Conservation (phyloP, 2,797 vertebrate genomes). For the Emydoidea blandingii region DNA sequence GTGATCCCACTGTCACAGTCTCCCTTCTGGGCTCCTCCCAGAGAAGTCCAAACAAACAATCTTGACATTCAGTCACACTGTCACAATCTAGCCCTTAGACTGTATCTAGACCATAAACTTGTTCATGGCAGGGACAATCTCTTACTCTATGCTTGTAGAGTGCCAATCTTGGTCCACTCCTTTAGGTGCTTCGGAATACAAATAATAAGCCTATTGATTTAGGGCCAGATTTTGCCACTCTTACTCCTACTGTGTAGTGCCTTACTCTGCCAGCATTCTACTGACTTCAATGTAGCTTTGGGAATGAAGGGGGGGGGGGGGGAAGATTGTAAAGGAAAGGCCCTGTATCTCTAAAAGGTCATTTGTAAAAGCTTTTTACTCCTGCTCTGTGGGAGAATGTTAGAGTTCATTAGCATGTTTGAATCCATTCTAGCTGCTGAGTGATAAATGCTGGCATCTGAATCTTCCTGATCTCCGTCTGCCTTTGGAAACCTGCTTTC, state of each 20-base stretch:
- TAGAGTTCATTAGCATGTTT: conserved; percentile 27
- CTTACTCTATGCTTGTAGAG: not conserved
- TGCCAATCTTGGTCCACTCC: not conserved
- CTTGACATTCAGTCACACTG: no score
- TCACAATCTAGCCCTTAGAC: not conserved
- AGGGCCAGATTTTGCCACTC: no score
- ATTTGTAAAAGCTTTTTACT: conserved; percentile 44
- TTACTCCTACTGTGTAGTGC: not conserved
- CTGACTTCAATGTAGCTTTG: not conserved
- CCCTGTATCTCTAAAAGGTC: not conserved
- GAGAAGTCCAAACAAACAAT: not conserved
- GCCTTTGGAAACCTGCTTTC: not conserved
- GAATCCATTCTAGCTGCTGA: conserved; percentile 24
- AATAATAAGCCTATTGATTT: not conserved
- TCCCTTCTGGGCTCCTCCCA: not conserved
- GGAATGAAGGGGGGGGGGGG: not conserved
- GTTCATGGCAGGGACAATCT: not conserved
- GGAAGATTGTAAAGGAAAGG: not conserved
- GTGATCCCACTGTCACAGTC: not conserved
- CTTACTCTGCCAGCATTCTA: fast-evolving
- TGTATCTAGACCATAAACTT: no score
- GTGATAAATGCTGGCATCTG: not conserved
- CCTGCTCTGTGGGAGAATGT: not conserved
- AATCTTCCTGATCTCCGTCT: conserved; percentile 16
- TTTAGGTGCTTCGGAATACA: not conserved